Percentiles rank a stretch among this genome's conserved stretches.
phyloP scores from a whole-genome alignment of 2,888 invertebrate genomes.

The Didymodactylos carnosus region DNA sequence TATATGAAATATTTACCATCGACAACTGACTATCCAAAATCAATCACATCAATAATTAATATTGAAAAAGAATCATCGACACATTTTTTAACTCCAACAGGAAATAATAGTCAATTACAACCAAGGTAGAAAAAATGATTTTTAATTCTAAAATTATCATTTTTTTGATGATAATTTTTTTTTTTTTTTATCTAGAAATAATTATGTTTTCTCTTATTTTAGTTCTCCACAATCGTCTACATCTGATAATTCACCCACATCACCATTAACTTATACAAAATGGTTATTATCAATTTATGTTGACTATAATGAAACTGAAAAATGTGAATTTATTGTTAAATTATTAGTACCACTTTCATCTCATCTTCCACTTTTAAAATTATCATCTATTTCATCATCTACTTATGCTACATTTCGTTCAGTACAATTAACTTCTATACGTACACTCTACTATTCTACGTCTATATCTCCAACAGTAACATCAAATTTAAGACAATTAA shows the following conservation, averaged over 20 bases:
- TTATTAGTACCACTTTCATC: not conserved
- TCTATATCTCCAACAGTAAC: not conserved
- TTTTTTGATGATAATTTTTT: no score
- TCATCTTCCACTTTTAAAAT: not conserved
- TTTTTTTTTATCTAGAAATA: no score
- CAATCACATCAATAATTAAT: not conserved
- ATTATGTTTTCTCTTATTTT: no score
- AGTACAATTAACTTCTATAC: not conserved
- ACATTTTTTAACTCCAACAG: not conserved
- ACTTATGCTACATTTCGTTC: not conserved
- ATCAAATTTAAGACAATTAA: not conserved
- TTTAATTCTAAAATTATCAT: no score
- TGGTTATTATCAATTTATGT: slow-evolving; percentile 9
- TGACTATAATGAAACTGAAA: not conserved
- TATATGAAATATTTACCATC: no score
- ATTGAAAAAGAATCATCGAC: not conserved
- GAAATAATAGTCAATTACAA: no score
- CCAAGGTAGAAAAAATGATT: no score
- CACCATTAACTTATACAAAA: not conserved
- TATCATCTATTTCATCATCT: not conserved
- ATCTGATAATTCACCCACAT: not conserved
- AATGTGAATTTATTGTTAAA: not conserved
- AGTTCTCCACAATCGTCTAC: no score
- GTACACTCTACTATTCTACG: slow-evolving; percentile 2
- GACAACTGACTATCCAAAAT: no score